These are phyloP conservation scores for Thalpophila matura DNA, from an alignment of 2,888 invertebrate genomes.

Conservation along the genomic window DNA sequence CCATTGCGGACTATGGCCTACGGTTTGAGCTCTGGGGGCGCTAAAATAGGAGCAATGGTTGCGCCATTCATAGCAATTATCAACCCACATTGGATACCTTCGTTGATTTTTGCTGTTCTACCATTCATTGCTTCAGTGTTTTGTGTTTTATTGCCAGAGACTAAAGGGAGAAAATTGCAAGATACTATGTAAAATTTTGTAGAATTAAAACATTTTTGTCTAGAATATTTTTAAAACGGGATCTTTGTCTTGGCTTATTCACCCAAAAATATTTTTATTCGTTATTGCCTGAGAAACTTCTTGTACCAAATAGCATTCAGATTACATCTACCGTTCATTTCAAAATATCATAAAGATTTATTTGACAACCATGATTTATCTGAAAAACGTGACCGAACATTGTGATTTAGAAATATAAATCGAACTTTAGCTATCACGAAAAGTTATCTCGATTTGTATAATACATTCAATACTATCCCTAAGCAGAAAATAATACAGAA, in stretches of 20 bases:
- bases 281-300: slow-evolving; percentile 16
- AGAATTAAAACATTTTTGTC: neutral
- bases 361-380: slow-evolving; percentile 43
- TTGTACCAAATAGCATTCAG: slow-evolving; percentile 20
- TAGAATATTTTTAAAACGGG: too few relatives aligned
- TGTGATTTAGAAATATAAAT: slow-evolving; percentile 49
- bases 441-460: slow-evolving; percentile 42
- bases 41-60: slow-evolving; percentile 74
- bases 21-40: slow-evolving; percentile 70
- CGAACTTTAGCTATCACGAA: slow-evolving; percentile 31
- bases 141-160: slow-evolving; percentile 74
- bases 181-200: slow-evolving; percentile 56
- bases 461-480: slow-evolving; percentile 31
- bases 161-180: slow-evolving; percentile 71
- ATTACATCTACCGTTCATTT: slow-evolving; percentile 13
- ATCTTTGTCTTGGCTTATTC: too few relatives aligned
- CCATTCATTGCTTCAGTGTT: slow-evolving; percentile 67
- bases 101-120: slow-evolving; percentile 70
- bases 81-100: slow-evolving; percentile 75
- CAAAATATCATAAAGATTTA: slow-evolving; percentile 44
- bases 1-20: slow-evolving; percentile 76
- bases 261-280: too few relatives aligned
- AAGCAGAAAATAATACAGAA: slow-evolving; percentile 6
- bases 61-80: slow-evolving; percentile 74
- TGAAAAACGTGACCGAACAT: slow-evolving; percentile 41